phyloP scores from a whole-genome alignment of 2,888 invertebrate species.

The Callyntrura guangdongensis region DNA sequence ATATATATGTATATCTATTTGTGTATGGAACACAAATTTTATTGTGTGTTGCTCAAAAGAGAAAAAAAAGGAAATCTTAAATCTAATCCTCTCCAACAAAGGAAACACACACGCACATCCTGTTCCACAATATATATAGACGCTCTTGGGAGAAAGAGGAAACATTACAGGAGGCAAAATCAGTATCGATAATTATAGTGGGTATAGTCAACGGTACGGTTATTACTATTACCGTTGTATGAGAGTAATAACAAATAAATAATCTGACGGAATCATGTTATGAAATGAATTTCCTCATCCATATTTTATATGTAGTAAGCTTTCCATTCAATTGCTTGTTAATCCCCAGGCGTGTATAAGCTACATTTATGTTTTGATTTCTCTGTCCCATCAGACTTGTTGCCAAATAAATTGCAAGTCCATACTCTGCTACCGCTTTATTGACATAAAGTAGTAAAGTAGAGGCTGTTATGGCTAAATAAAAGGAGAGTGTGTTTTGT shows the following conservation, averaged over 20 bases:
- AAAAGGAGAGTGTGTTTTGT: no score
- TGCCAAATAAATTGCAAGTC: no score
- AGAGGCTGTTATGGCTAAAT: no score
- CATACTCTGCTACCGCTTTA: no score
- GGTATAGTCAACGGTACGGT: background rate
- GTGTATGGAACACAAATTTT: slow-evolving; percentile 2
- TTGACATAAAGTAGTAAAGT: no score
- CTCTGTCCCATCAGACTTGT: no score
- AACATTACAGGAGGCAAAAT: background rate
- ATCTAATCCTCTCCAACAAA: slow-evolving; percentile 34
- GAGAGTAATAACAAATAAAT: slow-evolving; percentile 15
- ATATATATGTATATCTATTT: slow-evolving; percentile 1
- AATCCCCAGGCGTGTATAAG: background rate
- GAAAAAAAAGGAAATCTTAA: slow-evolving; percentile 25
- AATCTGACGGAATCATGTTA: slow-evolving; percentile 33
- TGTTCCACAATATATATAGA: background rate
- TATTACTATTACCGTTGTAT: no score
- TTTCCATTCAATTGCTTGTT: slow-evolving; percentile 34
- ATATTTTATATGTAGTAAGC: slow-evolving; percentile 28
- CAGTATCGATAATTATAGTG: background rate
- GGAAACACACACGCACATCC: slow-evolving; percentile 46
- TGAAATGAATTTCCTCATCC: slow-evolving; percentile 51
- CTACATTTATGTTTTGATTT: background rate
- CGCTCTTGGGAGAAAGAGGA: background rate
- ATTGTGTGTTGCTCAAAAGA: background rate